phyloP scores from a whole-genome alignment of 2,797 vertebrate genomes.

The Rhabdophis nuchalis region DNA sequence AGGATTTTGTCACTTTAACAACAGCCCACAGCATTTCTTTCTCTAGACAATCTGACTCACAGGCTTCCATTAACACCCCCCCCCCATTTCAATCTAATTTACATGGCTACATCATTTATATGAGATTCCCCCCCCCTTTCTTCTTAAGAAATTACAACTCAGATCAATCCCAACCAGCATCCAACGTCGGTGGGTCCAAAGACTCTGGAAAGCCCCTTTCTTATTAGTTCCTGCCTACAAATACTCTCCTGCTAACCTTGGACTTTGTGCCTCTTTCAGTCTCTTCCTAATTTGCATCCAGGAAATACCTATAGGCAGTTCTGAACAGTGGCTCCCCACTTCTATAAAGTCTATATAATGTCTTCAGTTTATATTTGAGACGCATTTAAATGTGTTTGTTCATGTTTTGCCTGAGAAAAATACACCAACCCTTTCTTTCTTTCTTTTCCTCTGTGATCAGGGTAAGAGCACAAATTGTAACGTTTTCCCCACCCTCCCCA shows the following conservation, averaged over 20 bases:
- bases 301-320: background rate
- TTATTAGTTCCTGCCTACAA: background rate
- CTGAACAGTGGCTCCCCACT: background rate
- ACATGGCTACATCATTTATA: background rate
- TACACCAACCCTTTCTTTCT: background rate
- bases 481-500: background rate
- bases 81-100: background rate
- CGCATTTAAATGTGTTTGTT: background rate
- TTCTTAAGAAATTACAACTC: background rate
- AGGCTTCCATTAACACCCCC: background rate
- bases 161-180: background rate
- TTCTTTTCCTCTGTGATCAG: background rate
- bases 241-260: background rate
- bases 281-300: background rate
- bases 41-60: background rate
- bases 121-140: background rate
- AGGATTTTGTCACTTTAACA: slow-evolving; percentile 14
- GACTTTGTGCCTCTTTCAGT: background rate
- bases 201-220: background rate
- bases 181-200: background rate
- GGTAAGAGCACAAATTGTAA: background rate
- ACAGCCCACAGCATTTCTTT: slow-evolving; percentile 8
- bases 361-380: background rate
- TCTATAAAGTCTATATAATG: background rate
- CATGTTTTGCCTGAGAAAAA: background rate